Evolutionary conservation across 2,888 invertebrate genomes (phyloP), one percentile per base, ranked within the genome.

Genomic region (Synergus umbraculus): DNA sequence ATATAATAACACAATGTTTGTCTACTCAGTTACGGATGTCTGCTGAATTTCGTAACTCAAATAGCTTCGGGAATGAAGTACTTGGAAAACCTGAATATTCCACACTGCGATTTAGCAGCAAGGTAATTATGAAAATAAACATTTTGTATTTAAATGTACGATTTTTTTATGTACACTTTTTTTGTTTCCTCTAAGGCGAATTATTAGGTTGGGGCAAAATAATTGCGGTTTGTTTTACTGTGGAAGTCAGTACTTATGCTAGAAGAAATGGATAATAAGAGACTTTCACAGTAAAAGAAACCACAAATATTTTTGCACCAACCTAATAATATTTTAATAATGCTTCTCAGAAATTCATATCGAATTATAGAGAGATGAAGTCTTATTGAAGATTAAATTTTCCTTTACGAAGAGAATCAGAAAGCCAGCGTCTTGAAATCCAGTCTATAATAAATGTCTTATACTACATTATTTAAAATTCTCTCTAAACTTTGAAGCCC

Each of bases 41-140:
- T 97, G 91, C 95, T 97, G 87, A 97, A 96, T 93, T 95, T 98
- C 92, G 96, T 97, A 87, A 96, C 96, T 79, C 97, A 98, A 93
- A 96, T 98, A 88, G 97, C 98, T 83, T 97, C 97, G 77, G 98
- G 98, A 85, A 98, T 98, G 97, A 97, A 97, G 91, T 98, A 97
- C 92, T 94, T 98, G 92, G 98, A 98, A 93, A 96, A 96, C 69
- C 94, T 97, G 92, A 97, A 97, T 91, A 95, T 98, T 93, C 96
- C 97, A 77, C 98, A 98, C 93, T 95, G 98, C 86, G 98, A 98
- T 93, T 93, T 98, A 86, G 96, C 97, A 79, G 97, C 97, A 77
- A 94, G 96, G 96, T 82, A 69, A 15, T 44, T 15, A 41, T 8
- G 4, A 37, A 37, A 37, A 37, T 5, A 37, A 37, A 37, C 37